Evolutionary conservation across 1,140 invertebrate species (phyloP).

Genomic region (Calliphora vicina): DNA sequence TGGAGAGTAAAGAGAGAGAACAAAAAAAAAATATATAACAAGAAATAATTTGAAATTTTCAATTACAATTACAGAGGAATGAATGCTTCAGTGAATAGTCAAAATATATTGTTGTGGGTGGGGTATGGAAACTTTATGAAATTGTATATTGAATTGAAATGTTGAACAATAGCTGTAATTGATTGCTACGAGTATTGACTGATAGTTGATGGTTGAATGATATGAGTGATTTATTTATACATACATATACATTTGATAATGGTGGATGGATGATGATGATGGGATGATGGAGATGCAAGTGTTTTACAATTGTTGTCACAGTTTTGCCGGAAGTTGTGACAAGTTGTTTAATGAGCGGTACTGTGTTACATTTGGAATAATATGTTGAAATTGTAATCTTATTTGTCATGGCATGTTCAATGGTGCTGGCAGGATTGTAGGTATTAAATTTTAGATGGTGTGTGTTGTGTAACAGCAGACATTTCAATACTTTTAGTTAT

Average conservation of each 20-base stretch:
- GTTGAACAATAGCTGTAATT: not conserved
- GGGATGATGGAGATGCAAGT: not conserved
- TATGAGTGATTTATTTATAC: not conserved
- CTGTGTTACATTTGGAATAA: not conserved
- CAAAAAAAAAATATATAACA: conserved; percentile 20
- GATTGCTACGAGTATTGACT: not conserved
- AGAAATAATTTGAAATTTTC: conserved; percentile 5
- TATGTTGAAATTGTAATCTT: not conserved
- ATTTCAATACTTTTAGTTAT: too few species aligned
- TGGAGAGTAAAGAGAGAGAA: not conserved
- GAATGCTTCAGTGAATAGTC: too few species aligned
- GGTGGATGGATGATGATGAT: not conserved
- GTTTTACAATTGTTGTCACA: not conserved
- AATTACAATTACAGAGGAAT: not conserved
- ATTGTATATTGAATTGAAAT: not conserved
- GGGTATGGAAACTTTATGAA: not conserved
- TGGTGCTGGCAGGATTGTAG: too few species aligned
- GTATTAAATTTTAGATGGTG: too few species aligned
- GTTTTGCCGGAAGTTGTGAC: not conserved
- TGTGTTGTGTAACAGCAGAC: too few species aligned
- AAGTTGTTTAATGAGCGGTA: not conserved
- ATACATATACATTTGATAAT: not conserved
- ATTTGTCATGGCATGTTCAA: not conserved
- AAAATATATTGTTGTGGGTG: too few species aligned
- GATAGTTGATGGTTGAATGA: not conserved